Base-by-base conservation (phyloP, 2,888 invertebrate species). In the Xylophagus ater region DNA sequence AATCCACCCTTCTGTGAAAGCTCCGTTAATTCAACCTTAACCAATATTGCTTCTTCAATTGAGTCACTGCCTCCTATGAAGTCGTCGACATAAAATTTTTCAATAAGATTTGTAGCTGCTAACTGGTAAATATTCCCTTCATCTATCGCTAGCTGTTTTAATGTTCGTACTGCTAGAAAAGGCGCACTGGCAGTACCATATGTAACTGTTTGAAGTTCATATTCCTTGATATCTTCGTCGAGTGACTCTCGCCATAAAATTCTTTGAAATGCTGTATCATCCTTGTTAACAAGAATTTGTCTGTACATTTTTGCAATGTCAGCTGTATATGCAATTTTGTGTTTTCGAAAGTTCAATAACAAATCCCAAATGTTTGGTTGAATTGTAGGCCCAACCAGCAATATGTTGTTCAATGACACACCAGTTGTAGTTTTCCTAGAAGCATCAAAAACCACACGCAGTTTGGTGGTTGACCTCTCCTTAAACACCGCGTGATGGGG, bases 201-300 rank as follows among this genome's bases (percentile, higher is more conserved):
- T n/a, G n/a, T n/a, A n/a, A 42, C 37, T 8, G 37, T 43, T 20
- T 38, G 32, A 12, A 45, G 17, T 12, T 19, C 13, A 14, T 33
- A 42, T 23, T 41, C 26, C 5, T 23, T 34, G 9, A 45, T 15
- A 9, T 29, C 24, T 3, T 40, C 41, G 24, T 24, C 35, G 10
- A 23, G 23, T 4, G 39, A 32, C 8, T 34, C 21, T 25, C 40
- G 32, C 47, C 48, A 47, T 13, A 44, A 14, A 31, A 48, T 36
- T 5, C 39, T 40, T 12, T 42, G 42, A 26, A 24, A 43, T 13
- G 39, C 20, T 35, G 38, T 26, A 12, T 41, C 40, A 18, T 34
- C 17, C 14, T 21, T 32, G 24, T 38, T 30, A 13, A 46, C 21
- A 2, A 14, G 8, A 13, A 40, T 29, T 24, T 43, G 44, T 29